Evolutionary conservation across 2,113 vertebrate species (phyloP).

Genomic region (Amphilophus citrinellus): DNA sequence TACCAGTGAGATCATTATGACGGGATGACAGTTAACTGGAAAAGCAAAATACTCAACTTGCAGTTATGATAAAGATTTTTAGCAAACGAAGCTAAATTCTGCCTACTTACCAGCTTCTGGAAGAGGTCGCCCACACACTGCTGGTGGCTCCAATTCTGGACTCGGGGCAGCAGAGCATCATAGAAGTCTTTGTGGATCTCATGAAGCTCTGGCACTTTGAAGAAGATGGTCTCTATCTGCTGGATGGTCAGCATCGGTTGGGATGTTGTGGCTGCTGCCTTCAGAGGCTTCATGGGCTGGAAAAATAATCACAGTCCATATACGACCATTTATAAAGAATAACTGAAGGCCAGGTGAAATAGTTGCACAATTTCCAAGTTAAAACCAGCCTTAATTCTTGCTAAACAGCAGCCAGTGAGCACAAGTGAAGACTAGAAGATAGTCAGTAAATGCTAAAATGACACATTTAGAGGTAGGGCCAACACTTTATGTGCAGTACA

Average conservation of each 20-base stretch:
- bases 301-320: not conserved
- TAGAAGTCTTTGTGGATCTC: slow-evolving; percentile 99
- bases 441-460: not conserved
- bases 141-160: slow-evolving; percentile 94
- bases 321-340: not conserved
- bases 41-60: not conserved
- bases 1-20: not conserved
- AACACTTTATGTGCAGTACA: not conserved
- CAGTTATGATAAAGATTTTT: not conserved
- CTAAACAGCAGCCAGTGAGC: not conserved
- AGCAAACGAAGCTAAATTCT: not conserved
- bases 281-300: slow-evolving; percentile 98
- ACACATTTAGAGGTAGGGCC: not conserved
- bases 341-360: not conserved
- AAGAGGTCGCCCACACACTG: slow-evolving; percentile 98
- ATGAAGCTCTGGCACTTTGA: slow-evolving; percentile 97
- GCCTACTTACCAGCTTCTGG: slow-evolving; percentile 88
- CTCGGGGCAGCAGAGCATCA: slow-evolving; percentile 90
- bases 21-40: not conserved
- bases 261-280: slow-evolving; percentile 96
- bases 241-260: slow-evolving; percentile 93
- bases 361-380: too few species aligned
- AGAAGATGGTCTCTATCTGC: slow-evolving; percentile 99
- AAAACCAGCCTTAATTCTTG: not conserved
- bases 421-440: not conserved